Evolutionary conservation across 2,113 vertebrate species (phyloP).

Genomic region (Colossoma macropomum): DNA sequence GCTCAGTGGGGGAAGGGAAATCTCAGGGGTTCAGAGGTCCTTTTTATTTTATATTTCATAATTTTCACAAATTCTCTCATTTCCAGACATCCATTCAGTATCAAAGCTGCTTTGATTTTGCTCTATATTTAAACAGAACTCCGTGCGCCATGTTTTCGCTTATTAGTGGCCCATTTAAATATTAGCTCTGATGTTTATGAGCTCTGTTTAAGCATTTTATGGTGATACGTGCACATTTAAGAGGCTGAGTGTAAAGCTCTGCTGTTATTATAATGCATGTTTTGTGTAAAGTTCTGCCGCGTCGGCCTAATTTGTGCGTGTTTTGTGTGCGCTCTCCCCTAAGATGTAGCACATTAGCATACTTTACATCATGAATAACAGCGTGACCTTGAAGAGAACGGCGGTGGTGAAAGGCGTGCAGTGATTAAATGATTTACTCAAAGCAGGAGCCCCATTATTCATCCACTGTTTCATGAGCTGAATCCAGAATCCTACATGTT

Average conservation of each 20-base stretch:
- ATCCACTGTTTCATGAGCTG: slow-evolving; percentile 10
- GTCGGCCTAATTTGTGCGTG: neutral
- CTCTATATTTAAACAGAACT: no score
- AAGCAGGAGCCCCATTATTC: slow-evolving; percentile 7
- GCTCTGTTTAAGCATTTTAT: neutral
- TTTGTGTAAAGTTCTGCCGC: no score
- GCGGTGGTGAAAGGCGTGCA: neutral
- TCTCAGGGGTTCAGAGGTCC: neutral
- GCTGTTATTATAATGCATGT: no score
- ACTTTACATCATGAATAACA: slow-evolving; percentile 10
- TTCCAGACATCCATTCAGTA: neutral
- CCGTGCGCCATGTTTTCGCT: no score
- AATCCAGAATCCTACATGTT: slow-evolving; percentile 3
- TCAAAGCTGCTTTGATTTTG: neutral
- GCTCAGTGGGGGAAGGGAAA: neutral
- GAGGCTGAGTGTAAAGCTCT: neutral
- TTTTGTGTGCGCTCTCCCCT: neutral
- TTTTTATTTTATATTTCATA: neutral
- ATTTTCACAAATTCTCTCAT: neutral
- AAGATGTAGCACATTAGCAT: slow-evolving; percentile 11
- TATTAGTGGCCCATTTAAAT: neutral
- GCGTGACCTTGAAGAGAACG: neutral
- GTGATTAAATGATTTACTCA: slow-evolving; percentile 15
- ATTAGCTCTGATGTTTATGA: neutral
- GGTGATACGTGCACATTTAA: neutral